Evolutionary conservation across 1,140 invertebrate genomes (phyloP).

Genomic region (Eufriesea mexicana): DNA sequence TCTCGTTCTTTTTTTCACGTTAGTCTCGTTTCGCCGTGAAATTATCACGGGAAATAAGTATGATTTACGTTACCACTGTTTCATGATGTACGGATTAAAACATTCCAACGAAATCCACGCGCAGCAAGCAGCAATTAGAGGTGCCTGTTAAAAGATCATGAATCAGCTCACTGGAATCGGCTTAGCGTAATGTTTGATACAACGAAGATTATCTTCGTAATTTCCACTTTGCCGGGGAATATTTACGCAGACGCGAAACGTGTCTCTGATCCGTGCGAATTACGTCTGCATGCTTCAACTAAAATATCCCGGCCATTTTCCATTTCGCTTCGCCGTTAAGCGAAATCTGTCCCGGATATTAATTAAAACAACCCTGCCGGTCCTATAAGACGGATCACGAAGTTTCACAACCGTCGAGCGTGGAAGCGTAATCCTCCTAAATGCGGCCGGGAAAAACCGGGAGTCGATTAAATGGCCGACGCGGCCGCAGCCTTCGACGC

Average conservation of each 20-base stretch:
- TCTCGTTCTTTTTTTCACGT: too few species aligned
- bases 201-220: conserved; percentile 20
- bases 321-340: not conserved
- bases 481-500: not conserved
- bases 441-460: not conserved
- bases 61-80: not conserved
- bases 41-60: not conserved
- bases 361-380: not conserved
- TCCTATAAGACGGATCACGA: not conserved
- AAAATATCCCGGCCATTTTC: not conserved
- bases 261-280: not conserved
- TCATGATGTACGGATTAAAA: conserved; percentile 5
- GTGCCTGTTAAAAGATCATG: conserved; percentile 3
- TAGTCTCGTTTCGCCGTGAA: too few species aligned
- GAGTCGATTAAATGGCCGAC: too few species aligned
- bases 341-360: not conserved
- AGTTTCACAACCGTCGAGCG: not conserved
- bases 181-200: conserved; percentile 3
- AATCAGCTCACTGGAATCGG: conserved; percentile 13
- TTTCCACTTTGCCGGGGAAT: not conserved
- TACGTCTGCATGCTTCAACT: not conserved
- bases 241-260: not conserved
- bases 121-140: not conserved
- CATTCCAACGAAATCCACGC: not conserved
- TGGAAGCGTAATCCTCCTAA: not conserved